These are phyloP conservation scores for Daubentonia madagascariensis DNA, from an alignment of 2,113 vertebrate genomes.

Conservation along the genomic window DNA sequence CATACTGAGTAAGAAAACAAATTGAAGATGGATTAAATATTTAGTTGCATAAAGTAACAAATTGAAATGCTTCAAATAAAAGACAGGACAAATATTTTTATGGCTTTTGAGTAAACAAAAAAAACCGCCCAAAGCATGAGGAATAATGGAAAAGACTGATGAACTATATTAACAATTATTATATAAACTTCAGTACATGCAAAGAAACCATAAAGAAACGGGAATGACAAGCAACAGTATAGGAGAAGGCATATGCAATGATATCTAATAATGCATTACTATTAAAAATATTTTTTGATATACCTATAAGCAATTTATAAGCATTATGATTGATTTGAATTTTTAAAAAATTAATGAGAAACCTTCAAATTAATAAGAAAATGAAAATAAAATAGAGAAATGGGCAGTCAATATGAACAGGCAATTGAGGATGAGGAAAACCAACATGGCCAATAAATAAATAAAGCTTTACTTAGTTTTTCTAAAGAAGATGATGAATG, in stretches of 20 bases:
- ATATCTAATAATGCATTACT: not conserved
- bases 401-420: not conserved
- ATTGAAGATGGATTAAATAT: not conserved
- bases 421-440: not conserved
- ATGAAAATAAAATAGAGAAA: not conserved
- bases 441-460: not conserved
- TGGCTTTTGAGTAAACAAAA: not conserved
- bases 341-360: not conserved
- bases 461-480: not conserved
- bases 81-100: not conserved
- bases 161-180: not conserved
- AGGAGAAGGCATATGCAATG: not conserved
- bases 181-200: not conserved
- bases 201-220: not conserved
- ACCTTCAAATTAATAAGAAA: not conserved
- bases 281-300: not conserved
- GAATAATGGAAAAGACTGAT: not conserved
- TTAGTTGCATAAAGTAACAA: not conserved
- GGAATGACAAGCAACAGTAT: not conserved
- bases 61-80: not conserved
- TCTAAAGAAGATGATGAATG: not conserved
- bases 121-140: not conserved
- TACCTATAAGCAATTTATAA: not conserved
- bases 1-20: not conserved
- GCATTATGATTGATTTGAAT: not conserved